Conservation (phyloP, 2,797 vertebrate genomes). For the Megalops cyprinoides region DNA sequence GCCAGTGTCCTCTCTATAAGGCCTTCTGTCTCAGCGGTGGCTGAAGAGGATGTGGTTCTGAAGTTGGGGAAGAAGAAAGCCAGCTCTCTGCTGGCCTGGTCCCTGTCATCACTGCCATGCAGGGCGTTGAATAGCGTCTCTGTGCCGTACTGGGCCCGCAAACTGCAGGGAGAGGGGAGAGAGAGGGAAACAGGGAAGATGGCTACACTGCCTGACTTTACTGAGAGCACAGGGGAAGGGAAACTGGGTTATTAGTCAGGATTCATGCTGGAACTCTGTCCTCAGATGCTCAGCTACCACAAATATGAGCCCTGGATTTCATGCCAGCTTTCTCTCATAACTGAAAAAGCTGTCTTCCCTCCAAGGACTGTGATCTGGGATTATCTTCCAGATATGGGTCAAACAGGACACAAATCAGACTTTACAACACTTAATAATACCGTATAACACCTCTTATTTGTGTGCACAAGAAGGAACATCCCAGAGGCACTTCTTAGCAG, state of each 20-base stretch:
- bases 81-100: constrained; percentile 81
- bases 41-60: constrained; percentile 56
- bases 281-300: too few relatives aligned
- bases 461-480: constrained; percentile 6
- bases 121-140: constrained; percentile 82
- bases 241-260: too few relatives aligned
- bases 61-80: constrained; percentile 85
- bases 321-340: too few relatives aligned
- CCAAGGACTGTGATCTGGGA: too few relatives aligned
- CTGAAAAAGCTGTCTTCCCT: too few relatives aligned
- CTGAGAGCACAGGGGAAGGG: too few relatives aligned
- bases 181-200: constrained; percentile 43
- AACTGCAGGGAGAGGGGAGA: constrained; percentile 68
- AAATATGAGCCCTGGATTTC: too few relatives aligned
- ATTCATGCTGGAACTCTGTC: too few relatives aligned
- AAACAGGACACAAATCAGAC: too few relatives aligned
- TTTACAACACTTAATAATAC: too few relatives aligned
- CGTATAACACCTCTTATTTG: too few relatives aligned
- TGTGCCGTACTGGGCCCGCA: constrained; percentile 85
- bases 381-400: too few relatives aligned
- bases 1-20: constrained; percentile 77
- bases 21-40: constrained; percentile 66
- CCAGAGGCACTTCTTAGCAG: not conserved
- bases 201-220: not conserved
- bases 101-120: constrained; percentile 79